phyloP scores from a whole-genome alignment of 2,797 vertebrate genomes.

The Lates japonicus region DNA sequence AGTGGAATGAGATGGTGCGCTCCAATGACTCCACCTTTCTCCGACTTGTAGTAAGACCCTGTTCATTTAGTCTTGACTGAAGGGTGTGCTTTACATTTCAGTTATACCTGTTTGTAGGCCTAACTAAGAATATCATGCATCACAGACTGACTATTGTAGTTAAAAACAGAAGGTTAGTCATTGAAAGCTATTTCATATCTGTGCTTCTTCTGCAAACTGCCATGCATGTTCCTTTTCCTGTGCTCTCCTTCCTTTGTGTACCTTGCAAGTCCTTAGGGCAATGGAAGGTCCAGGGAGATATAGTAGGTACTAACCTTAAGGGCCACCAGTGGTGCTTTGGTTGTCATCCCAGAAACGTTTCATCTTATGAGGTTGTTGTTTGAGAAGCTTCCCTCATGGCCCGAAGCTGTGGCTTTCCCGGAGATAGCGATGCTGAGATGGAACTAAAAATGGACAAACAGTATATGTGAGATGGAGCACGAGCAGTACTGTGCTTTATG shows the following conservation, averaged over 20 bases:
- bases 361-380: slow-evolving; percentile 28
- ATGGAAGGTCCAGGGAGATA: slow-evolving; percentile 18
- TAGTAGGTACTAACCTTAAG: slow-evolving; percentile 13
- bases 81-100: neutral
- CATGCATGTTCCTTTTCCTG: slow-evolving; percentile 8
- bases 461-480: slow-evolving; percentile 66
- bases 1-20: neutral
- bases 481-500: slow-evolving; percentile 72
- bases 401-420: slow-evolving; percentile 35
- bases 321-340: neutral
- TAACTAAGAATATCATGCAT: neutral
- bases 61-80: neutral
- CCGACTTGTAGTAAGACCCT: neutral
- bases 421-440: slow-evolving; percentile 54
- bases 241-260: slow-evolving; percentile 17
- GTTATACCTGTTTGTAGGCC: neutral
- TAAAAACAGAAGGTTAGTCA: neutral
- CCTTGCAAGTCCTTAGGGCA: slow-evolving; percentile 18
- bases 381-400: slow-evolving; percentile 23
- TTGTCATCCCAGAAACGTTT: slow-evolving; percentile 32
- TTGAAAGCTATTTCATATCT: neutral
- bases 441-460: slow-evolving; percentile 71
- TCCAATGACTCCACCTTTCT: neutral
- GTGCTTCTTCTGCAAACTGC: neutral
- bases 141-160: neutral